phyloP scores from a whole-genome alignment of 1,140 invertebrate genomes.

The Apocrypta bakeri region DNA sequence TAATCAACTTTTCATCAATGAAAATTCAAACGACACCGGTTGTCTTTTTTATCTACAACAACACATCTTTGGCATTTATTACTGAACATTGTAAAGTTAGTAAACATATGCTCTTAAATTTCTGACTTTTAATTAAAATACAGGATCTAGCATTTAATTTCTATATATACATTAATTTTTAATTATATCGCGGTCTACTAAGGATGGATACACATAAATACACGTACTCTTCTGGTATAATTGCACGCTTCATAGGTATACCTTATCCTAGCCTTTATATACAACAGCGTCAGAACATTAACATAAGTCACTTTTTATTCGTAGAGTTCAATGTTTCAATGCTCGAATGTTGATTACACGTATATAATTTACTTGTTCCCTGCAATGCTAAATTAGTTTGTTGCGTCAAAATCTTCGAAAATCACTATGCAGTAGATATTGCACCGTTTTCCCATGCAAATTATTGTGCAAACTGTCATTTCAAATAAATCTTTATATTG shows the following conservation, averaged over 20 bases:
- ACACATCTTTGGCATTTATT: too few species aligned
- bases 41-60: too few species aligned
- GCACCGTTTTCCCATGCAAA: background rate
- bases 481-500: background rate
- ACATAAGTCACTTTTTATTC: background rate
- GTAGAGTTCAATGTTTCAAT: background rate
- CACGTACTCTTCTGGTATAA: background rate
- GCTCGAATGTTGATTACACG: background rate
- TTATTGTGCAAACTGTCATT: background rate
- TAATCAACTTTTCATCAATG: too few species aligned
- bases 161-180: background rate
- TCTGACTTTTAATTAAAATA: too few species aligned
- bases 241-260: background rate
- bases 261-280: background rate
- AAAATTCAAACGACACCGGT: too few species aligned
- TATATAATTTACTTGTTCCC: slow-evolving; percentile 11
- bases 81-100: too few species aligned
- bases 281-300: background rate
- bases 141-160: too few species aligned
- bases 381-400: background rate
- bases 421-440: background rate
- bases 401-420: background rate
- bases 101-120: too few species aligned
- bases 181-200: background rate
- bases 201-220: background rate